These are phyloP conservation scores for Gopherus evgoodei DNA, from an alignment of 2,113 vertebrate genomes.

Conservation along the genomic window DNA sequence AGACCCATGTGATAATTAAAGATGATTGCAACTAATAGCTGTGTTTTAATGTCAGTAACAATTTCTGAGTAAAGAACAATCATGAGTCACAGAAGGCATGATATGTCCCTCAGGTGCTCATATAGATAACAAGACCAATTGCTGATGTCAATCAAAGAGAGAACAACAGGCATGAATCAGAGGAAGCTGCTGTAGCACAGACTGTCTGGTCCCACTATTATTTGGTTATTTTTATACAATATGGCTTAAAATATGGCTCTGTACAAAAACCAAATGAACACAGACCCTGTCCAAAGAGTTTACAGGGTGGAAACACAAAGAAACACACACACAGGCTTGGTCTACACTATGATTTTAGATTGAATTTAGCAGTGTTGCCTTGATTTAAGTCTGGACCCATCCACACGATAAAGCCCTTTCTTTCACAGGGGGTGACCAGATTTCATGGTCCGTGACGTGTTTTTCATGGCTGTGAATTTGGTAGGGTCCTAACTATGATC, in stretches of 20 bases:
- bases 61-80: neutral
- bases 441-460: too few species aligned
- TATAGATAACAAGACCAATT: neutral
- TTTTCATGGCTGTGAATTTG: too few species aligned
- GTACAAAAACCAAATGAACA: neutral
- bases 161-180: neutral
- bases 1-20: neutral
- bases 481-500: neutral
- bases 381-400: too few species aligned
- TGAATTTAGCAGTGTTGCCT: too few species aligned
- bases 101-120: fast-evolving
- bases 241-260: neutral
- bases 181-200: neutral
- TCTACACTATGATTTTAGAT: too few species aligned
- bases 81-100: neutral
- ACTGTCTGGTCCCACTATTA: neutral
- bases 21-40: constrained; percentile 17
- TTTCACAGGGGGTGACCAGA: too few species aligned
- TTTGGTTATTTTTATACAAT: neutral
- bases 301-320: neutral
- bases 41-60: neutral
- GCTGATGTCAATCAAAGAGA: neutral
- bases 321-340: neutral
- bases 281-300: fast-evolving
- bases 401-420: too few species aligned